phyloP scores from a whole-genome alignment of 2,797 vertebrate species.

The Echeneis naucrates region DNA sequence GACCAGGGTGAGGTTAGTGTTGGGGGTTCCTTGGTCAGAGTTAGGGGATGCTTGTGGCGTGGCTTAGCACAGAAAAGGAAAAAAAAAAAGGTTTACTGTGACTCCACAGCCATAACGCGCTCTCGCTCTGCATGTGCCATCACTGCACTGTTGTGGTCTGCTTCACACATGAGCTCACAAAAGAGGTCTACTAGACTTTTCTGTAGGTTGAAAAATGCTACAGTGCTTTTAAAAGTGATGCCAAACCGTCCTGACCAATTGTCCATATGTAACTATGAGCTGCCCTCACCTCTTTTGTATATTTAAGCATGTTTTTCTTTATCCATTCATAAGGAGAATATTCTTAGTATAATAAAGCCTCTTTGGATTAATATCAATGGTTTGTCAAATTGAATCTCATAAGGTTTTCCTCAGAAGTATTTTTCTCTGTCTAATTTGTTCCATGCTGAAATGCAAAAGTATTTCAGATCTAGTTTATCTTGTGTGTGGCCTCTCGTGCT shows the following conservation, averaged over 20 bases:
- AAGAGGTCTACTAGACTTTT: too few species aligned
- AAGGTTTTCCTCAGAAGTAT: conserved; percentile 40
- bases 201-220: too few species aligned
- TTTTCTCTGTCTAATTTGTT: conserved; percentile 34
- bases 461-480: conserved; percentile 14
- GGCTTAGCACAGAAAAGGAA: not conserved
- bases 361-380: not conserved
- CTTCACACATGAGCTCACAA: too few species aligned
- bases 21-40: too few species aligned
- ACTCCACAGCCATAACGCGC: too few species aligned
- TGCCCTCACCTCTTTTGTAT: conserved; percentile 5
- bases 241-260: not conserved
- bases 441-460: conserved; percentile 35
- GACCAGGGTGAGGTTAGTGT: not conserved
- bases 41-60: too few species aligned
- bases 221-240: too few species aligned
- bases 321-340: not conserved
- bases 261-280: not conserved
- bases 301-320: not conserved
- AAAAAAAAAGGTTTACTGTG: not conserved
- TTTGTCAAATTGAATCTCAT: conserved; percentile 26
- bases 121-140: too few species aligned
- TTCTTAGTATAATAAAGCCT: not conserved
- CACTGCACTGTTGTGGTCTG: too few species aligned
- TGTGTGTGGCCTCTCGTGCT: not conserved